Percentiles rank a stretch among this genome's conserved stretches.
Evolutionary conservation across 2,113 vertebrate species (phyloP).

Genomic region (Centropristis striata): DNA sequence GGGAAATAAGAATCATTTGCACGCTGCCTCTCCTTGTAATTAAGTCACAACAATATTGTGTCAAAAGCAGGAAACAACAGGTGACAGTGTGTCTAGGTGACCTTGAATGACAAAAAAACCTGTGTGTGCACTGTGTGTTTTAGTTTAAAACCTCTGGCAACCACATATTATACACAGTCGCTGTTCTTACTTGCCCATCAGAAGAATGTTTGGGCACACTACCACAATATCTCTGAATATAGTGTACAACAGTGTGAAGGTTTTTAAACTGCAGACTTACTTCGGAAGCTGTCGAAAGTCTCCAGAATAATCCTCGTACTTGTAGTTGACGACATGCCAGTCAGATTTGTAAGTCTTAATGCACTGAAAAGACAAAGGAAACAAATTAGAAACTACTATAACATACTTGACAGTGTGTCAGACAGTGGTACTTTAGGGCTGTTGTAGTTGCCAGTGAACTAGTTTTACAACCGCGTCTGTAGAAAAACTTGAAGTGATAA

Average conservation of each 20-base stretch:
- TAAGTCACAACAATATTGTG: slow-evolving; percentile 32
- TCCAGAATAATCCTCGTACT: slow-evolving; percentile 97
- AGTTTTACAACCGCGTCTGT: no score
- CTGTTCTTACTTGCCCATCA: slow-evolving; percentile 53
- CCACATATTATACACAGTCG: slow-evolving; percentile 14
- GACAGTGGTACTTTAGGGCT: background rate
- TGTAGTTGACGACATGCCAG: slow-evolving; percentile 97
- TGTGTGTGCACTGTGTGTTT: background rate
- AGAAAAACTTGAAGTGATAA: no score
- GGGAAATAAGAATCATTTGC: slow-evolving; percentile 45
- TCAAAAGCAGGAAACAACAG: slow-evolving; percentile 29
- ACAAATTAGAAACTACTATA: slow-evolving; percentile 15
- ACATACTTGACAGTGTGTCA: background rate
- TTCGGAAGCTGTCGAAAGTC: slow-evolving; percentile 97
- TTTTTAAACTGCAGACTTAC: slow-evolving; percentile 82
- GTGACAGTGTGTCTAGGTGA: slow-evolving; percentile 30
- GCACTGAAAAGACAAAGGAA: slow-evolving; percentile 87
- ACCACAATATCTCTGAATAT: slow-evolving; percentile 14
- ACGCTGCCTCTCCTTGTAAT: slow-evolving; percentile 65
- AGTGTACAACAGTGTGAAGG: background rate
- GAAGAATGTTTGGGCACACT: slow-evolving; percentile 25
- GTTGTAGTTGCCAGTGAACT: background rate
- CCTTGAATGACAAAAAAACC: background rate
- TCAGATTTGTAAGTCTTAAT: slow-evolving; percentile 98
- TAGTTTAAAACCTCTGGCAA: slow-evolving; percentile 42